Base-by-base conservation (phyloP, 2,113 vertebrate species). In the Melanerpes aurifrons region DNA sequence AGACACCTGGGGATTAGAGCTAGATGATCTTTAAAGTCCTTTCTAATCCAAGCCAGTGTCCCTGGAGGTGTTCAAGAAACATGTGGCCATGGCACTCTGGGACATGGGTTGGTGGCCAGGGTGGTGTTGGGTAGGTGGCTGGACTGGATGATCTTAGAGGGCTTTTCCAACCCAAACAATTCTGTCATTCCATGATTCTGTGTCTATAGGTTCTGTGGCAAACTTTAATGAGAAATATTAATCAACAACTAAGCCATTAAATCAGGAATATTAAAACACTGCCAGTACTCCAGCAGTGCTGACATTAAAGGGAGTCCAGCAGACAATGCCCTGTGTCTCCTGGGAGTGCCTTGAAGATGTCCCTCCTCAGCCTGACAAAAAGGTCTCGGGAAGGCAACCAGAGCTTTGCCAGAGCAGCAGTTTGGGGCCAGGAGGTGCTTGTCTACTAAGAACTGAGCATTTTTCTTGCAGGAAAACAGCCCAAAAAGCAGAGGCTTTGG, bases 371-470 rank as follows among this genome's bases (percentile, higher is more conserved):
- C 7, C 50, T 32, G 63, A 4, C 45, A 43, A 48, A 48, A 18
- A 18, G 62, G 26, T 15, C 28, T 57, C 1, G 43, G 5, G 2
- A 3, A 15, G 40, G 21, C 25, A n/a, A 12, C 11, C 0, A 0
- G 15, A 4, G 48, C 22, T 62, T 11, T 20, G 82, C 5, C 53
- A 53, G 5, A 47, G 37, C 22, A 9, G 53, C 1, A 0, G n/a
- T 29, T 57, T 24, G 56, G 69, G 35, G 32, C 12, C 50, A 0
- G 37, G 40, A 43, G 40, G 9, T 18, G 45, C 18, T 45, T 62
- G 40, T 12, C 37, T 47, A 10, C 4, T 1, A 0, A 35, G 5
- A 6, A 18, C 9, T 63, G 15, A 37, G 26, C 32, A 12, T 20
- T 17, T 16, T 70, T 43, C 4, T 8, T 25, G 37, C 67, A 70